Evolutionary conservation across 1,140 invertebrate species (phyloP).

Genomic region (Zaprionus kolodkinae): DNA sequence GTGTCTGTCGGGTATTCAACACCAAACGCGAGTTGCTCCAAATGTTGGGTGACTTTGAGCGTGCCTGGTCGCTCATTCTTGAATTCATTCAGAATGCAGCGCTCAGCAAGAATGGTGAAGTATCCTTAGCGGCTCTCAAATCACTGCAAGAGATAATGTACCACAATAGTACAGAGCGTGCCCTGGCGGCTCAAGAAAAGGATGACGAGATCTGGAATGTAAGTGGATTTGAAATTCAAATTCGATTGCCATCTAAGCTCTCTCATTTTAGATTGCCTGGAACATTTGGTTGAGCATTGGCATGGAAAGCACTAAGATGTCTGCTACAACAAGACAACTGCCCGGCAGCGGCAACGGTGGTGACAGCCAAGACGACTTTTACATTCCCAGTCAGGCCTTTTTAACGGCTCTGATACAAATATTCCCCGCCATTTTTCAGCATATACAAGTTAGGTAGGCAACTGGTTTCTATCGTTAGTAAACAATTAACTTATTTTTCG

Average conservation of each 20-base stretch:
- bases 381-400: constrained; percentile 95
- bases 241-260: too few species aligned
- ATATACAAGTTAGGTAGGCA: constrained; percentile 90
- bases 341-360: constrained; percentile 45
- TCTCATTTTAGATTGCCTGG: constrained; percentile 87
- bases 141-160: constrained; percentile 97
- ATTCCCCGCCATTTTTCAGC: constrained; percentile 96
- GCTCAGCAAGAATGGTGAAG: constrained; percentile 95
- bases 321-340: constrained; percentile 84
- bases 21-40: constrained; percentile 94
- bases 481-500: not conserved
- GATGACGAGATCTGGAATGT: constrained; percentile 90
- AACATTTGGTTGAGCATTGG: constrained; percentile 94
- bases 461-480: not conserved
- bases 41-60: constrained; percentile 94
- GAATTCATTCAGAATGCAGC: constrained; percentile 97
- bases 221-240: constrained; percentile 15
- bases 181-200: constrained; percentile 72
- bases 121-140: constrained; percentile 96
- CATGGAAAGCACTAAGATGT: constrained; percentile 89
- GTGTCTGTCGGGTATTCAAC: constrained; percentile 91
- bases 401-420: constrained; percentile 96
- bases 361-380: constrained; percentile 86
- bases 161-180: constrained; percentile 74
- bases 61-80: constrained; percentile 95